Base-by-base conservation (phyloP, 2,888 invertebrate genomes). In the Buathra laborator region DNA sequence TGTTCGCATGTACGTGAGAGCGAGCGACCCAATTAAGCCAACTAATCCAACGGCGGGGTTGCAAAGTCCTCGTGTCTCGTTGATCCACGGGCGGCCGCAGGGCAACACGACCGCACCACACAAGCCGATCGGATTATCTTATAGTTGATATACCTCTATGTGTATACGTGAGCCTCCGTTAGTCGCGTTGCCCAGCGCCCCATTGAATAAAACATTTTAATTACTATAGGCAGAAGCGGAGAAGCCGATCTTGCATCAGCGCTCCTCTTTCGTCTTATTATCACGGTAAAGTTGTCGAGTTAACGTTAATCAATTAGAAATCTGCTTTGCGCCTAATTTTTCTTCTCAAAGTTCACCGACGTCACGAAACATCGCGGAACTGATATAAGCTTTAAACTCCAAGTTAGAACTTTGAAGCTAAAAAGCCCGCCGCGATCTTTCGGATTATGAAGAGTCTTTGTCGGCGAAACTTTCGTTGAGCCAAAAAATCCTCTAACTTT, bases 1-100 rank as follows among this genome's bases (percentile, higher is more conserved):
- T 51, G 67, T 72, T 81, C 44, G 56, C 66, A 68, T 32, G 80
- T 76, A 71, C 53, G 51, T 32, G 44, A 29, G 59, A 81, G 75
- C 70, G 70, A 81, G 75, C 70, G 70, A 81, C 67, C 76, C 80
- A 84, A 84, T 84, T 76, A 84, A 80, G 80, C 71, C 32, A 71
- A 46, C 71, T 84, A 84, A 83, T 76, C 84, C 84, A 44, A 84
- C 76, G 72, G 67, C 67, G 66, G 75, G 66, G 64, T 67, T 76
- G 76, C 66, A 80, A 71, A 71, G 59, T 75, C 19, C 66, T 44
- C 59, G 48, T 29, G 67, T 44, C 68, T 75, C 46, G 71, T 77
- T 79, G 62, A 32, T 51, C 48, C 44, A 68, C 12, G 24, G 44
- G 43, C 44, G 83, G 46, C 77, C 83, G 48, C n/a, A 16, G 72